Base-by-base conservation (phyloP, 2,797 vertebrate genomes). In the Sciurus vulgaris region DNA sequence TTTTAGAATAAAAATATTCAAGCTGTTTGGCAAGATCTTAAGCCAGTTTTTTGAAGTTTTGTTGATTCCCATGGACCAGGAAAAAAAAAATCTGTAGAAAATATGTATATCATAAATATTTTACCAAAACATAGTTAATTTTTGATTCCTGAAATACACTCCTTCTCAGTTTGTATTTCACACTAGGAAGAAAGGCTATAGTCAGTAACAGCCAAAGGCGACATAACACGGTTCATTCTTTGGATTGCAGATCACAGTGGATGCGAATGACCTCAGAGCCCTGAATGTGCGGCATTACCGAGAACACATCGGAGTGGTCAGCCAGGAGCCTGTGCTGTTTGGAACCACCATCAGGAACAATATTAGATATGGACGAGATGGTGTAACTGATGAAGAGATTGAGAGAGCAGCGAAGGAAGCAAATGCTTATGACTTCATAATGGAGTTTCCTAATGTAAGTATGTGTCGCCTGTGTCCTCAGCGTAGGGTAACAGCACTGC, bases 321-420 rank as follows among this genome's bases (percentile, higher is more conserved):
- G 96, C 87, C 97, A 98, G 84, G 98, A 97, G 92, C 97, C 96
- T 20, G 87, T 98, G 51, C 72, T 98, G 72, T 98, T 98, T 93
- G 98, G 88, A 26, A 98, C 98, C 20, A 98, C 97, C 11, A 97
- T 98, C 83, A 95, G 91, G 61, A 98, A 96, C 78, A 97, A 97
- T 69, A 98, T 98, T 91, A 98, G 95, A 73, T 97, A 97, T 11
- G 98, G 97, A 13, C 95, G 94, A 79, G 96, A 98, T 85, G 98
- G 97, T 20, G 96, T 96, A 86, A 98, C 97, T 1, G 61, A 98
- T 81, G 88, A 98, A 86, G 96, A 99, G 93, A 97, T 96, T 49
- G 97, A 97, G 90, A 97, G 35, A 33, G 98, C 98, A 74, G 97
- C 97, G 77, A 98, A 96, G 93, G 98, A 98, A 92, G 96, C 98